phyloP scores from a whole-genome alignment of 2,797 vertebrate genomes.

The Liasis olivaceus region DNA sequence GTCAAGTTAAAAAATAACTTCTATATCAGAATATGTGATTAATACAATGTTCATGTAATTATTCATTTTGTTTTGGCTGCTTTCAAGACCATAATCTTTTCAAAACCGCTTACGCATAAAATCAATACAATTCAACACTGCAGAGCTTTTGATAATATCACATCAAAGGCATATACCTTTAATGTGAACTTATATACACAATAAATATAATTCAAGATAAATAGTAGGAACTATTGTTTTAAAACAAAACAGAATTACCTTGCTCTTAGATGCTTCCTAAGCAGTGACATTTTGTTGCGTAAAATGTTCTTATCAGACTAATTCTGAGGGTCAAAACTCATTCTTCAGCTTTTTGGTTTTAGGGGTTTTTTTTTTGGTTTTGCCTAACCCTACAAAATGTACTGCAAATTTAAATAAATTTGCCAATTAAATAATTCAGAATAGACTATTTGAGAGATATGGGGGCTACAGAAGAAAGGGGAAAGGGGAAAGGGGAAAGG shows the following conservation, averaged over 20 bases:
- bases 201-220: neutral
- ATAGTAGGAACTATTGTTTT: neutral
- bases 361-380: neutral
- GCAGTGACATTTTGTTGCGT: neutral
- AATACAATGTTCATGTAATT: neutral
- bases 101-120: neutral
- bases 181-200: neutral
- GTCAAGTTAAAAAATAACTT: neutral
- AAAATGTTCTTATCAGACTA: neutral
- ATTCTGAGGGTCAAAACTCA: neutral
- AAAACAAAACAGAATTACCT: neutral
- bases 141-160: neutral
- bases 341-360: neutral
- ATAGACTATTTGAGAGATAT: neutral
- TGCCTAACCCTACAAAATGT: neutral
- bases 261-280: neutral
- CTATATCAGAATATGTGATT: neutral
- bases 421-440: neutral
- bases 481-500: fast-evolving
- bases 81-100: neutral
- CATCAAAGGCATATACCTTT: neutral
- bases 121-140: neutral
- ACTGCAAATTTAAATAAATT: neutral
- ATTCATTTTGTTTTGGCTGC: neutral
- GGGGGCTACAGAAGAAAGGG: neutral